These are phyloP conservation scores for Parauchenoglanis punctatus DNA, from an alignment of 2,797 vertebrate species.

Conservation along the genomic window DNA sequence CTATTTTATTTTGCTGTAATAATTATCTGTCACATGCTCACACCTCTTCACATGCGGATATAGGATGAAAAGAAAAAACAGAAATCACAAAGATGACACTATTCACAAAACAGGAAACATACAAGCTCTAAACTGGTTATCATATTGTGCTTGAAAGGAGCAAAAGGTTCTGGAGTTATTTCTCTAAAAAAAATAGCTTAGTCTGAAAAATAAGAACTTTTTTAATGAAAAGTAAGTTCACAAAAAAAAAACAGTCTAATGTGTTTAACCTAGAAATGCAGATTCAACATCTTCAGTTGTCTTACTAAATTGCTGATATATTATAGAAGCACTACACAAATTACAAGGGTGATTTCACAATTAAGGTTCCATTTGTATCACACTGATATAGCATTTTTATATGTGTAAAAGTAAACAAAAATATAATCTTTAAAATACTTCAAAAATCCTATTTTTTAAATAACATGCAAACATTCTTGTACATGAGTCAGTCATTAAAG, in stretches of 20 bases:
- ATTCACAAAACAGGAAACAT: conserved; percentile 13
- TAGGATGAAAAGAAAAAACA: conserved; percentile 6
- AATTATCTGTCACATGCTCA: conserved; percentile 39
- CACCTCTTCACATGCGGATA: conserved; percentile 30
- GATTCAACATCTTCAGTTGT: neutral
- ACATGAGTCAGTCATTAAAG: neutral
- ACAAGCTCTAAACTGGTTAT: neutral
- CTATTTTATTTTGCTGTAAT: conserved; percentile 50
- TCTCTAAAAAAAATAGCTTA: neutral
- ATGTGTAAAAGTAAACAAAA: neutral
- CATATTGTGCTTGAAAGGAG: neutral
- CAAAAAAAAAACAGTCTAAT: neutral
- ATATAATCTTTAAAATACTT: neutral
- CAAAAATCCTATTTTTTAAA: neutral
- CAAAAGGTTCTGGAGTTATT: neutral
- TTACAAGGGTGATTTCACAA: neutral
- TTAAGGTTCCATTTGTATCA: neutral
- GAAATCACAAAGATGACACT: conserved; percentile 19
- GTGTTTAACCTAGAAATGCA: neutral
- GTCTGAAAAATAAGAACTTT: neutral
- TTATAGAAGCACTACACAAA: neutral
- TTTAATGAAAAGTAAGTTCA: neutral
- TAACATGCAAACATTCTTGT: neutral
- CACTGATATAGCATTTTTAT: neutral
- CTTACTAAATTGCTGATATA: neutral